Conservation (phyloP, 2,888 invertebrate genomes). For the Scrobipalpa costella region DNA sequence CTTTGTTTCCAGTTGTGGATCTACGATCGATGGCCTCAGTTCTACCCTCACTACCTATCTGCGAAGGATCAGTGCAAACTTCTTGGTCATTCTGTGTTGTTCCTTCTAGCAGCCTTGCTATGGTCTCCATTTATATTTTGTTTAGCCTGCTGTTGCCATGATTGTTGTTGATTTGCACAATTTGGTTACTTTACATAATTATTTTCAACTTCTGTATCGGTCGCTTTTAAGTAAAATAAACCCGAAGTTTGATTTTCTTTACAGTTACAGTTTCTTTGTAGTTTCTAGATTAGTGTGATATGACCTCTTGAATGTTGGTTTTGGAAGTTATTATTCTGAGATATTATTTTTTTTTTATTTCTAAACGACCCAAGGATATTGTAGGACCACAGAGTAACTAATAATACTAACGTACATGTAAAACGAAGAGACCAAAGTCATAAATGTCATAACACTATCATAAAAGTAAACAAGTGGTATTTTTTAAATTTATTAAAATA, state of each 20-base stretch:
- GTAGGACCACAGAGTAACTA: no score
- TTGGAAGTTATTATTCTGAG: no score
- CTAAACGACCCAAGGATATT: no score
- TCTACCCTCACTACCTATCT: neutral
- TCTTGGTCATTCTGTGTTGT: neutral
- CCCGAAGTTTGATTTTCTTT: neutral
- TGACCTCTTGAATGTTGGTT: no score
- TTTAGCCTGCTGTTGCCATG: neutral
- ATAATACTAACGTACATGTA: no score
- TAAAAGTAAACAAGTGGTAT: no score
- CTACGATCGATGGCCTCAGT: neutral
- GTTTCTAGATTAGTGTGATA: no score
- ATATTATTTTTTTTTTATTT: no score
- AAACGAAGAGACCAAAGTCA: no score
- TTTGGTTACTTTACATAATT: neutral
- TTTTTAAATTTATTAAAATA: no score
- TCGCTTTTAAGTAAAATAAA: neutral
- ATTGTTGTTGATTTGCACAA: neutral
- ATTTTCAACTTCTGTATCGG: neutral
- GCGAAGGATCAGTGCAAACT: neutral
- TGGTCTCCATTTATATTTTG: constrained; percentile 1
- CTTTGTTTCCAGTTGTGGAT: neutral
- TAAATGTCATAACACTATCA: no score
- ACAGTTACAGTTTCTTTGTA: no score
- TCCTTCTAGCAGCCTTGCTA: neutral